Evolutionary conservation across 2,888 invertebrate genomes (phyloP), one percentile per base, ranked within the genome.

Genomic region (Meteorus colon): DNA sequence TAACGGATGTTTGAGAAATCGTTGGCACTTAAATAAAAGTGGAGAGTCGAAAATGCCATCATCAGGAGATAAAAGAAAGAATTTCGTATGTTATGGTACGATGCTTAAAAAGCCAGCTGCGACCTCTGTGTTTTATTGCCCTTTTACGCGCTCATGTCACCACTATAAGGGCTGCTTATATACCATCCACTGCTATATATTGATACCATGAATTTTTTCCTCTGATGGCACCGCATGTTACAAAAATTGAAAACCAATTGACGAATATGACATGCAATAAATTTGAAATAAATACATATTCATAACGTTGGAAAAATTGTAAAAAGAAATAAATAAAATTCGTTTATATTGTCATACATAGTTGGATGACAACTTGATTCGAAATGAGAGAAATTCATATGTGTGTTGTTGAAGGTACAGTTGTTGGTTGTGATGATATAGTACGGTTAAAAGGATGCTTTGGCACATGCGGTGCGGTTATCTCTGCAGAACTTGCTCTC

Each of bases 61-160:
- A 68, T 74, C 76, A 77, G 74, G 80, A 81, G 81, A 84, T 82
- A 87, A 41, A 84, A 85, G 85, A 84, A 85, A 85, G 83, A 81
- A 86, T 83, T 84, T 84, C 83, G 83, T 83, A 84, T 85, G 85
- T 85, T 86, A 85, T 86, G 85, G 85, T 85, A 86, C 86, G 84
- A 86, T 87, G 87, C 87, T 88, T 88, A 87, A 87, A 88, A 55
- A 19, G 55, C 55, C 55, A 55, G 55, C 55, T 88, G 88, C 85
- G 87, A 84, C 87, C 85, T 84, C 82, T 84, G 87, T 87, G 86
- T 87, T 88, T 88, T 88, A 88, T 88, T 87, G 87, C 82, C 84
- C 86, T 86, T 86, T 87, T 87, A 87, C 84, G 82, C 78, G 77
- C 79, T 79, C 69, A 65, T 77, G 80, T 73, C 75, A 78, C 77